Percentiles rank a stretch among this genome's conserved stretches.
These are phyloP conservation scores for Syngnathus rostellatus DNA, from an alignment of 2,797 vertebrate species.

Conservation along the genomic window DNA sequence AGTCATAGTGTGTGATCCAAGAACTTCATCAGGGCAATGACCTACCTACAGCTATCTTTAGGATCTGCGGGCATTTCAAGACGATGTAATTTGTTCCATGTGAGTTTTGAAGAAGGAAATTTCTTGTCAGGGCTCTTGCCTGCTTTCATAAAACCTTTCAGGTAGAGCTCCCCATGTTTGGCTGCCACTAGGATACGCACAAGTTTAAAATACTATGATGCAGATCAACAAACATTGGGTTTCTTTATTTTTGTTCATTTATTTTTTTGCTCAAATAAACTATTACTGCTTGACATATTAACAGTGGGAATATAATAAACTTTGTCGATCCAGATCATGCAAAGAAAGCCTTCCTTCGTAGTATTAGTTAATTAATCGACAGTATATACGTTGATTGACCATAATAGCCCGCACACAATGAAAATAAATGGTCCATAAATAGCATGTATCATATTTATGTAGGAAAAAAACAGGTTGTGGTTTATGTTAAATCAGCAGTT, in stretches of 20 bases:
- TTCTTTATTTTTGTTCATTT: neutral
- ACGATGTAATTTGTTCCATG: constrained; percentile 64
- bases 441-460: constrained; percentile 13
- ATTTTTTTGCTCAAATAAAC: neutral
- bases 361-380: too few species aligned
- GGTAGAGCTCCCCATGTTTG: constrained; percentile 45
- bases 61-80: constrained; percentile 61
- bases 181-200: constrained; percentile 11
- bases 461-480: constrained; percentile 15
- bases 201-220: constrained; percentile 20
- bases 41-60: constrained; percentile 52
- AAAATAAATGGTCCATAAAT: constrained; percentile 19
- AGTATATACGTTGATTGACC: neutral
- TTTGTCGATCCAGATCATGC: too few species aligned
- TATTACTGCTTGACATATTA: neutral
- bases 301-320: neutral
- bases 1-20: constrained; percentile 55
- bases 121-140: constrained; percentile 52
- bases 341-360: too few species aligned
- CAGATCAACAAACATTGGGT: neutral
- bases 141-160: constrained; percentile 59
- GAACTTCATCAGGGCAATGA: constrained; percentile 53
- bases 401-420: neutral
- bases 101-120: constrained; percentile 50
- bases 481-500: constrained; percentile 11